These are phyloP conservation scores for Oreonectes daqikongensis DNA, from an alignment of 2,797 vertebrate species.

Conservation along the genomic window DNA sequence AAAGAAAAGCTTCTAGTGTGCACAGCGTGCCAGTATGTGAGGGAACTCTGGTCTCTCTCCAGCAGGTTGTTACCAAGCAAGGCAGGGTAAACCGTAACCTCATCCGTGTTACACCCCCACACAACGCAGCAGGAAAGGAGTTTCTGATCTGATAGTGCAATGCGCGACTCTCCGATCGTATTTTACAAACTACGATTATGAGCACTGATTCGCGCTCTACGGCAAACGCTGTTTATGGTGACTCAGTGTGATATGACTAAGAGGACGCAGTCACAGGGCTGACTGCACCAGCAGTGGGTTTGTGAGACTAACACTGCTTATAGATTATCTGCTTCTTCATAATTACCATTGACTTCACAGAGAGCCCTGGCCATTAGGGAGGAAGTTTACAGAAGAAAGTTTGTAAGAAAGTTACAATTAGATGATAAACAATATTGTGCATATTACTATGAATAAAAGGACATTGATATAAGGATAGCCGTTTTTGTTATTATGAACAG, in stretches of 20 bases:
- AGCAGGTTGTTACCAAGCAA: constrained; percentile 21
- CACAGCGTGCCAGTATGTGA: constrained; percentile 30
- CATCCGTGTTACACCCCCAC: constrained; percentile 30
- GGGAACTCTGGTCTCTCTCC: constrained; percentile 38
- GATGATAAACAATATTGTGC: no score
- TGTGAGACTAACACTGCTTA: constrained; percentile 33
- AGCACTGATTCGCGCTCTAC: constrained; percentile 1
- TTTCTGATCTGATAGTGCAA: constrained; percentile 31
- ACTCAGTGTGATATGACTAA: constrained; percentile 44
- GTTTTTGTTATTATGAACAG: no score
- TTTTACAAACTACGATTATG: constrained; percentile 18
- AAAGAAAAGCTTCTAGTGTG: constrained; percentile 16
- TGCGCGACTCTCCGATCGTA: background rate
- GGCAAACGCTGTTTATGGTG: constrained; percentile 9
- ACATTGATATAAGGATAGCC: no score
- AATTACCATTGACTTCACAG: background rate
- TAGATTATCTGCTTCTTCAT: constrained; percentile 23
- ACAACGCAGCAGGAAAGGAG: constrained; percentile 29
- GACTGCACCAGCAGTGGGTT: constrained; percentile 29
- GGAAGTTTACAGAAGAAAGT: background rate
- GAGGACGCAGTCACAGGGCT: constrained; percentile 23
- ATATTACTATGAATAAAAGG: no score
- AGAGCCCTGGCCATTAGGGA: background rate
- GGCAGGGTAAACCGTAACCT: constrained; percentile 27
- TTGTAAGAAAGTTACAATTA: constrained; percentile 1